Evolutionary conservation across 2,797 vertebrate species (phyloP).

Genomic region (Dipus sagitta): DNA sequence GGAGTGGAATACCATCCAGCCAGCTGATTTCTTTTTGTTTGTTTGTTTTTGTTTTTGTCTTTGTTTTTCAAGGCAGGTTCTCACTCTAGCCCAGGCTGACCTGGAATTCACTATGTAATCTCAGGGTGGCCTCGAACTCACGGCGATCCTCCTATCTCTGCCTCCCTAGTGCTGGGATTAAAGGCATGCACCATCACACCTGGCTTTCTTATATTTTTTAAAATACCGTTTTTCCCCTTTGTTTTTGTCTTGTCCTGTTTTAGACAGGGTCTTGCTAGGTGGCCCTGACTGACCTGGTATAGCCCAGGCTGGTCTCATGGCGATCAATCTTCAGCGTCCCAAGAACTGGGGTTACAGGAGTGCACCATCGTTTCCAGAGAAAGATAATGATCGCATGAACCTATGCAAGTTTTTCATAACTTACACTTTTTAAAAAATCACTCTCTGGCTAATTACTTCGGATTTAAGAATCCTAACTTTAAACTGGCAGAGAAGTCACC

Average conservation of each 20-base stretch:
- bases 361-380: not conserved
- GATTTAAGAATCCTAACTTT: conserved; percentile 51
- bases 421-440: not conserved
- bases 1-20: not conserved
- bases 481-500: not conserved
- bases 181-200: too few relatives aligned
- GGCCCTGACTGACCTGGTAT: not conserved
- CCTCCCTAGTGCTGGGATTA: too few relatives aligned
- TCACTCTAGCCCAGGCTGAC: too few relatives aligned
- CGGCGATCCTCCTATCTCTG: too few relatives aligned
- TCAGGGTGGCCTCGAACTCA: too few relatives aligned
- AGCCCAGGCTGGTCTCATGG: not conserved
- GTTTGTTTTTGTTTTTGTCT: too few relatives aligned
- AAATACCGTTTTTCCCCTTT: not conserved
- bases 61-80: too few relatives aligned
- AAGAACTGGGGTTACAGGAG: not conserved
- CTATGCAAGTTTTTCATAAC: conserved; percentile 40
- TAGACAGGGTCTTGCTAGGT: not conserved
- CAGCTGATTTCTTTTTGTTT: not conserved
- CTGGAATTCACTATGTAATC: too few relatives aligned
- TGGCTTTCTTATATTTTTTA: not conserved
- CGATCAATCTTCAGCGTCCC: not conserved
- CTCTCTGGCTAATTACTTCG: conserved; percentile 35
- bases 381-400: conserved; percentile 13
- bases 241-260: not conserved